Conservation (phyloP, 2,797 vertebrate species). For the Pterois miles region DNA sequence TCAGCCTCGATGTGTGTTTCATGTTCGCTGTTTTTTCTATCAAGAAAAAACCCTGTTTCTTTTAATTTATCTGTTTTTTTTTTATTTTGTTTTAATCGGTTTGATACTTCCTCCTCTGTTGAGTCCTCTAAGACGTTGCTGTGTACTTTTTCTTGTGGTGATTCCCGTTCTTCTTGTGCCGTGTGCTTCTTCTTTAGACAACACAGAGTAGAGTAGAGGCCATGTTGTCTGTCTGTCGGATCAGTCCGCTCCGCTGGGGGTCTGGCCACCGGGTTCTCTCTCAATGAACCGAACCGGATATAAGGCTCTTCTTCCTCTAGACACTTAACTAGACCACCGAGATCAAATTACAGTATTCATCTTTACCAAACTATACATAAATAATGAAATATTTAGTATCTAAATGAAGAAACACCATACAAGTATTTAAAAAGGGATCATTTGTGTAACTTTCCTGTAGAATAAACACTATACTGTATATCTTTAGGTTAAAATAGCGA, state of each 20-base stretch:
- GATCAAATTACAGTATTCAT: constrained; percentile 88
- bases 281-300: constrained; percentile 75
- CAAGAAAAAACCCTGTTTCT: constrained; percentile 33
- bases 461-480: constrained; percentile 93
- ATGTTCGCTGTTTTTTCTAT: constrained; percentile 92
- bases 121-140: constrained; percentile 85
- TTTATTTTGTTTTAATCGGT: constrained; percentile 42
- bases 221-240: constrained; percentile 86
- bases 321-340: constrained; percentile 89
- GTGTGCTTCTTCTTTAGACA: constrained; percentile 87
- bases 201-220: constrained; percentile 98
- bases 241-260: constrained; percentile 56
- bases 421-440: constrained; percentile 88
- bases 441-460: constrained; percentile 98
- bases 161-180: constrained; percentile 93
- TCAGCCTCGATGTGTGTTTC: constrained; percentile 93
- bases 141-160: constrained; percentile 92
- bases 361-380: constrained; percentile 90
- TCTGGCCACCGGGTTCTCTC: constrained; percentile 62
- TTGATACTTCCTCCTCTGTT: constrained; percentile 63
- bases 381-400: constrained; percentile 93
- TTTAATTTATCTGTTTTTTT: constrained; percentile 36
- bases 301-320: constrained; percentile 93
- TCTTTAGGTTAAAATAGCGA: constrained; percentile 88
- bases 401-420: constrained; percentile 84